Evolutionary conservation across 2,113 vertebrate genomes (phyloP).

Genomic region (Atrichornis clamosus): DNA sequence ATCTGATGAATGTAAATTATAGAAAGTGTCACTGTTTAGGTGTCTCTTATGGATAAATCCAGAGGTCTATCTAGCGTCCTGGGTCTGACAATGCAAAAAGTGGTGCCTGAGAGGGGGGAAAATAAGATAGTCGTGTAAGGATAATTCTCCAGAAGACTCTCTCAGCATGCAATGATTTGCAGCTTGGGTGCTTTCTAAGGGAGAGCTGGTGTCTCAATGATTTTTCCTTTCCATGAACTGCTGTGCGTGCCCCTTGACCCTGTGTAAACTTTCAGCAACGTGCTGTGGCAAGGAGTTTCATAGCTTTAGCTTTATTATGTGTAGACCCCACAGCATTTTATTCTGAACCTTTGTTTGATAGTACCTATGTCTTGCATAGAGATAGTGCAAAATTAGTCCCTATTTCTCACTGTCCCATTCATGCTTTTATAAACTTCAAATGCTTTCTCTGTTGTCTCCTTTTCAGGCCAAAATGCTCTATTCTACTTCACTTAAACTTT

Average conservation of each 20-base stretch:
- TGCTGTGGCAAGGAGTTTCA: not conserved
- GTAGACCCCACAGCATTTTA: not conserved
- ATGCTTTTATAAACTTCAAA: not conserved
- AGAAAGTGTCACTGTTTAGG: not conserved
- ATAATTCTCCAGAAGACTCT: not conserved
- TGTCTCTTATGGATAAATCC: not conserved
- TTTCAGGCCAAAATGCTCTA: not conserved
- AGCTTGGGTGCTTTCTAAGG: not conserved
- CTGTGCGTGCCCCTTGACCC: not conserved
- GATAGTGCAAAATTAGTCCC: not conserved
- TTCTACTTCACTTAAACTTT: not conserved
- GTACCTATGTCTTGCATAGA: no score
- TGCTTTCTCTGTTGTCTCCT: not conserved
- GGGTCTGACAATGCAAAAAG: not conserved
- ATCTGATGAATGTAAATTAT: not conserved
- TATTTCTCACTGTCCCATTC: not conserved
- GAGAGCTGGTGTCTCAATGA: not conserved
- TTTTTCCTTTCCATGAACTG: not conserved
- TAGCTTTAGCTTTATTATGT: not conserved
- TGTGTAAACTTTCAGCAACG: not conserved
- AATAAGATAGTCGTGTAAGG: not conserved
- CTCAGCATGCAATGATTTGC: not conserved
- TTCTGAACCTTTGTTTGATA: not conserved
- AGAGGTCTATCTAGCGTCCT: not conserved
- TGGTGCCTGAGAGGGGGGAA: not conserved